phyloP scores from a whole-genome alignment of 2,888 invertebrate species.

The Scelioninae gen. 2 region DNA sequence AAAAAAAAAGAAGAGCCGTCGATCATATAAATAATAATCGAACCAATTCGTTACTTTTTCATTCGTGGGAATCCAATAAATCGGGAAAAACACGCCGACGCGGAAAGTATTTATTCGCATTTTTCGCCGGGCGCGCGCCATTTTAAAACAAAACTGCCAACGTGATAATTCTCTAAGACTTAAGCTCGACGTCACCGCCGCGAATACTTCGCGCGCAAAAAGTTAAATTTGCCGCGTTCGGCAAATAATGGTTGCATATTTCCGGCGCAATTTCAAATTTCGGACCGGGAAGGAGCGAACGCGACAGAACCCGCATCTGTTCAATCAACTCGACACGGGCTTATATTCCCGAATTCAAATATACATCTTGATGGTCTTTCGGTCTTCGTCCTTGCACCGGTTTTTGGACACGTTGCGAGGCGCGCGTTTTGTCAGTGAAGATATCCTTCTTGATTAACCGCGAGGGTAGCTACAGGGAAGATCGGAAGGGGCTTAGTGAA shows the following conservation, averaged over 20 bases:
- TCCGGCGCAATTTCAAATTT: conserved; percentile 39
- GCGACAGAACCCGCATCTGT: conserved; percentile 68
- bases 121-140: not conserved
- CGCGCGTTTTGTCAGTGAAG: no score
- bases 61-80: conserved; percentile 24
- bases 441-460: no score
- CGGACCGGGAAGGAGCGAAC: conserved; percentile 62
- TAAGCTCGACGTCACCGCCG: conserved; percentile 11
- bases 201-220: conserved; percentile 36
- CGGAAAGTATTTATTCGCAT: conserved; percentile 22
- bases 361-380: conserved; percentile 61
- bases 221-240: conserved; percentile 41
- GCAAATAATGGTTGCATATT: conserved; percentile 51
- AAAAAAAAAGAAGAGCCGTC: not conserved
- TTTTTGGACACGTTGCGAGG: conserved; percentile 42
- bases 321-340: conserved; percentile 66
- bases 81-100: not conserved
- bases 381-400: conserved; percentile 45
- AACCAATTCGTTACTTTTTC: conserved; percentile 21
- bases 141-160: conserved; percentile 38
- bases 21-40: conserved; percentile 16
- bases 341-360: conserved; percentile 62
- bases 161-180: conserved; percentile 33
- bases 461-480: no score
- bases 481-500: no score